Percentiles rank a stretch among this genome's conserved stretches.
phyloP scores from a whole-genome alignment of 2,797 vertebrate species.

The Knipowitschia caucasica region DNA sequence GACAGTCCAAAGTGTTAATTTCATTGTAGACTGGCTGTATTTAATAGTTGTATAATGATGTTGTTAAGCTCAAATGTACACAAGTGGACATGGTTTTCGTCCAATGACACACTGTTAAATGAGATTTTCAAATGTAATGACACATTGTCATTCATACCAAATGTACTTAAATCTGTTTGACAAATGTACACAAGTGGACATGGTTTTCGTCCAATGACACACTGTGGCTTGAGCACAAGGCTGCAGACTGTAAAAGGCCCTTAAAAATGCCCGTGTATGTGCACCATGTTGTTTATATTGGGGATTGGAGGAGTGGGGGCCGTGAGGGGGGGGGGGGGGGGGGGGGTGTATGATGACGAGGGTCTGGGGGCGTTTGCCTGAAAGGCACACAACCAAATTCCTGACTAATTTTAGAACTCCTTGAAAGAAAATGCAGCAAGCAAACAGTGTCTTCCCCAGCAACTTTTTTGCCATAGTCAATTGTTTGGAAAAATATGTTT shows the following conservation, averaged over 20 bases:
- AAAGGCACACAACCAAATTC: conserved; percentile 70
- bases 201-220: conserved; percentile 27
- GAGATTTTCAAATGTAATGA: too few species aligned
- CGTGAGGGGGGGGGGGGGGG: conserved; percentile 36
- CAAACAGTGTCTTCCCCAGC: conserved; percentile 50
- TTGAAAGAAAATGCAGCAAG: conserved; percentile 65
- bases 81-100: not conserved
- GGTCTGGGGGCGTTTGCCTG: conserved; percentile 51
- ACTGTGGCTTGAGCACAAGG: conserved; percentile 11
- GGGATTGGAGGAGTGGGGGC: conserved; percentile 42
- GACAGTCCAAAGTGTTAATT: not conserved
- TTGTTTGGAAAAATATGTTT: conserved; percentile 22
- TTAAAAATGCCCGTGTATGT: conserved; percentile 42
- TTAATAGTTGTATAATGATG: conserved; percentile 3
- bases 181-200: not conserved
- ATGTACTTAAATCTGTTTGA: too few species aligned
- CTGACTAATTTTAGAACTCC: conserved; percentile 77
- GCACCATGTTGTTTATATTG: conserved; percentile 62
- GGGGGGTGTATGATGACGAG: conserved; percentile 46
- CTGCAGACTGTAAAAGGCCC: conserved; percentile 23
- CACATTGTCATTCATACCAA: too few species aligned
- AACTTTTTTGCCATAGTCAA: conserved; percentile 43
- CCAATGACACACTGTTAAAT: conserved; percentile 17
- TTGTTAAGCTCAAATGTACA: not conserved
- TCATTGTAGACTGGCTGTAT: not conserved